Percentiles rank a stretch among this genome's conserved stretches.
phyloP scores from a whole-genome alignment of 2,888 invertebrate genomes.

The Cryptocephalus moraei region DNA sequence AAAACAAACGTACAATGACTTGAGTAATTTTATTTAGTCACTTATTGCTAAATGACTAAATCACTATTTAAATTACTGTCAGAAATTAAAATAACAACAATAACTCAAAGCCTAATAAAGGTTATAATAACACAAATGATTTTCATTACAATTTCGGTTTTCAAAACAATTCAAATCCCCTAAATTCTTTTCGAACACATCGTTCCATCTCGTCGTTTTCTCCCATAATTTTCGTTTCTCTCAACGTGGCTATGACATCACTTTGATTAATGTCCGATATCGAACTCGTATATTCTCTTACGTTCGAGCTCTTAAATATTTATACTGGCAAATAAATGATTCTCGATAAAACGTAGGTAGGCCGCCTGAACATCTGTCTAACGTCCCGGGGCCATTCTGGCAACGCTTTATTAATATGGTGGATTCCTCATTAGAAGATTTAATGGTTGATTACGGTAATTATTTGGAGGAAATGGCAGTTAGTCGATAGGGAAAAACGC shows the following conservation, averaged over 20 bases:
- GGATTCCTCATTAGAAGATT: constrained; percentile 22
- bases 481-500: not conserved
- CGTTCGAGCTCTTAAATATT: not conserved
- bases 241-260: not conserved
- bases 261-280: not conserved
- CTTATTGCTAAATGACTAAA: too few relatives aligned
- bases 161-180: too few relatives aligned
- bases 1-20: too few relatives aligned
- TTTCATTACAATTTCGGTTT: too few relatives aligned
- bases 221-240: too few relatives aligned
- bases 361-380: constrained; percentile 16
- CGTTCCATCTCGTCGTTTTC: too few relatives aligned
- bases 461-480: constrained; percentile 3
- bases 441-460: constrained; percentile 20
- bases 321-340: constrained; percentile 8
- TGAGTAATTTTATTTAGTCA: too few relatives aligned
- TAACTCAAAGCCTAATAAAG: too few relatives aligned
- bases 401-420: constrained; percentile 20
- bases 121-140: too few relatives aligned
- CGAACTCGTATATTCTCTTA: not conserved
- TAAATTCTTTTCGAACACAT: too few relatives aligned
- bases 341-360: constrained; percentile 13
- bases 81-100: too few relatives aligned
- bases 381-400: constrained; percentile 19
- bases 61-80: too few relatives aligned